Base-by-base conservation (phyloP, 2,797 vertebrate genomes). In the Cyprinodon diabolis region DNA sequence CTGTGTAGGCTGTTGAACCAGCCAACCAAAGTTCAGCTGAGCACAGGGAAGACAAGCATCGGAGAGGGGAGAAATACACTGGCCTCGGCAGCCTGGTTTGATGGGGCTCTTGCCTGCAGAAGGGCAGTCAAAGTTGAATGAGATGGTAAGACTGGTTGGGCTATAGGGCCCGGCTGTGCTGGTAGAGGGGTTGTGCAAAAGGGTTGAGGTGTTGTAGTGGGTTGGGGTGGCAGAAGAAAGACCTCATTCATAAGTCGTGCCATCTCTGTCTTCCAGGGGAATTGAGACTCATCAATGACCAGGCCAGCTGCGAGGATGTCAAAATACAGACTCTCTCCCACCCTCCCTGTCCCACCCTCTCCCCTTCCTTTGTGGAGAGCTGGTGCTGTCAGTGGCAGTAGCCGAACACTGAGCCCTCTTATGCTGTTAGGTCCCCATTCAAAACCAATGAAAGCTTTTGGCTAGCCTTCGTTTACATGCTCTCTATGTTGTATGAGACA, bases 271-370 rank as follows among this genome's bases (percentile, higher is more conserved):
- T 90, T 86, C 81, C 83, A 82, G 84, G 78, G 77, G 87, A 72
- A 80, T 83, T 73, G 77, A 71, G 90, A 66, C 89, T 89, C 84
- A 87, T 92, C 92, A 91, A 81, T 90, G 90, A 89, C 86, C 86
- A 82, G 87, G 89, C 90, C 90, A 92, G 91, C 91, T 92, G 90
- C 87, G 92, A 92, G 92, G 91, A 93, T 92, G 90, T 92, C 88
- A 92, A 88, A 83, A 72, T 85, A 83, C 80, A 83, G 74, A 75
- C 83, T 58, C 77, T 63, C 72, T 68, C 83, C 14, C 75, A 2
- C 73, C 66, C 74, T 55, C 72, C 74, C 48, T 30, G 57, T 71
- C 67, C 56, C 68, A 54, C 56, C 69, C 87, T 77, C 70, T 54
- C 66, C 71, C 71, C 62, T 62, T 80, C 86, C 88, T 91, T 88